These are phyloP conservation scores for Zoanthus solanderi DNA, from an alignment of 92 coral and sea anemone genomes.

Conservation along the genomic window DNA sequence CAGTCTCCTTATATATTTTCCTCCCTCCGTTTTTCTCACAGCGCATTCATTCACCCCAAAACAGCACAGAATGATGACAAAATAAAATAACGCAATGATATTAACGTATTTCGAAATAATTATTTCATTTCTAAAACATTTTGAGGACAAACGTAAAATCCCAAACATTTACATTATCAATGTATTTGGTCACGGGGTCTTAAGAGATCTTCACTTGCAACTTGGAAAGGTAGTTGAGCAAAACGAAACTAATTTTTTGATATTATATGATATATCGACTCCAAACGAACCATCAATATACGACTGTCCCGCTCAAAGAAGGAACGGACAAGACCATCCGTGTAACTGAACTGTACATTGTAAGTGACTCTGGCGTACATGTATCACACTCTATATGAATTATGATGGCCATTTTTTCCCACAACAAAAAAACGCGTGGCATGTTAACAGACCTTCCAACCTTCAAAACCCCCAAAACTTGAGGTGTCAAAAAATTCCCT, in stretches of 20 bases:
- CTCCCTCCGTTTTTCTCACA: no score
- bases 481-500: no score
- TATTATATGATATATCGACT: constrained; percentile 7
- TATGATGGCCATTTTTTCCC: neutral
- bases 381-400: constrained; percentile 4
- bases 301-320: constrained; percentile 43
- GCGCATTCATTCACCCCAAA: no score
- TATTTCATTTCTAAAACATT: no score
- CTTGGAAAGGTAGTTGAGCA: constrained; percentile 1
- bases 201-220: constrained; percentile 6
- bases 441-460: no score
- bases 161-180: no score
- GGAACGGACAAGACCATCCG: constrained; percentile 34
- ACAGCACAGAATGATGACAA: no score
- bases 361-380: constrained; percentile 47
- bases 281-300: constrained; percentile 2
- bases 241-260: constrained; percentile 22
- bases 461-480: no score
- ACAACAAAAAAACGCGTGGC: neutral
- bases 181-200: neutral
- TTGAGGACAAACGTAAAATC: no score
- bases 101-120: no score
- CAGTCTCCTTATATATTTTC: no score
- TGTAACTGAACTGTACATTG: constrained; percentile 22
- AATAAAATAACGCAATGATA: no score